A percentile compares a stretch with the other conserved stretches of the same genome.
Conservation (phyloP, 2,888 invertebrate species). For the Lochmaea crataegi region DNA sequence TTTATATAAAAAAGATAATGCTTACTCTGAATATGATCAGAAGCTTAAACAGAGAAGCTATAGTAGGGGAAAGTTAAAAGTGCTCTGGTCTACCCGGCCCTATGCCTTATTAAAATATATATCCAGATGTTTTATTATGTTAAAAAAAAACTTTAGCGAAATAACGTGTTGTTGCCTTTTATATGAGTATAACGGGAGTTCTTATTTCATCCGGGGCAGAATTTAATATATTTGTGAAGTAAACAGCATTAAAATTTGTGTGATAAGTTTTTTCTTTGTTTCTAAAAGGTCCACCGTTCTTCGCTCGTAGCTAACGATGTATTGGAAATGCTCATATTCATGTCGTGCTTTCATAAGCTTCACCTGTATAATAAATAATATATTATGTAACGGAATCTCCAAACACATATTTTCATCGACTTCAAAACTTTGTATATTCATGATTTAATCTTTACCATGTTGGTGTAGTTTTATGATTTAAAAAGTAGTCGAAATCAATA, state of each 20-base stretch:
- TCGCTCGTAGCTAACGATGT: background rate
- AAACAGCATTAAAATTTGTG: background rate
- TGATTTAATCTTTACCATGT: no score
- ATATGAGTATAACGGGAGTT: background rate
- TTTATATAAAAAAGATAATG: background rate
- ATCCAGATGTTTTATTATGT: constrained; percentile 13
- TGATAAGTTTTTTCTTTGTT: background rate
- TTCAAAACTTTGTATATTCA: no score
- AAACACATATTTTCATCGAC: no score
- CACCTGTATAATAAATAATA: no score
- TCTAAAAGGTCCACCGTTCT: background rate
- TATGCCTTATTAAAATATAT: constrained; percentile 8
- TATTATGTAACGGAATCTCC: no score
- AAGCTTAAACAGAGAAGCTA: background rate
- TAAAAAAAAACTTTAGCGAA: background rate
- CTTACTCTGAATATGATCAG: constrained; percentile 1
- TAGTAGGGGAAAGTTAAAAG: constrained; percentile 1
- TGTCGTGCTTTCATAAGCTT: no score
- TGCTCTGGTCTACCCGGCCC: background rate
- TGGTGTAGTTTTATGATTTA: no score
- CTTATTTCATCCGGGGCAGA: background rate
- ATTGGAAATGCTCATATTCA: no score
- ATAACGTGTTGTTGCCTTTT: background rate
- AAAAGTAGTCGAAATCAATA: no score
- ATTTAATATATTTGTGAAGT: background rate